Evolutionary conservation across 1,140 invertebrate species (phyloP).

Genomic region (Papilio glaucus): DNA sequence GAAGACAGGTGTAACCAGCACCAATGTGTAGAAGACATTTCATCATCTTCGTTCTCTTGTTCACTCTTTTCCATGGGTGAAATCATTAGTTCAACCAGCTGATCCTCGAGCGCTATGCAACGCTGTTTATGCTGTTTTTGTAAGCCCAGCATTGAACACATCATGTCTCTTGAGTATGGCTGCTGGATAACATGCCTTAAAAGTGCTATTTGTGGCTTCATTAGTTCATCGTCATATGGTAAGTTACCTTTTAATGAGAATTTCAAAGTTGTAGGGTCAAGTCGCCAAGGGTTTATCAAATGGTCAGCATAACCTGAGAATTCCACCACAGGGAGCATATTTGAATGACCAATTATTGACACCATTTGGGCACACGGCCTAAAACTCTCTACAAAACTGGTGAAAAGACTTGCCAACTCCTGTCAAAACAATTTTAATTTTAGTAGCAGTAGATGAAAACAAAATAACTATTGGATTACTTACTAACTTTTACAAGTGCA

Average conservation of each 20-base stretch:
- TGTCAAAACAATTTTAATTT: conserved; percentile 79
- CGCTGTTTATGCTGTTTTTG: conserved; percentile 96
- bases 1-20: conserved; percentile 97
- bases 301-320: conserved; percentile 93
- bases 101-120: conserved; percentile 95
- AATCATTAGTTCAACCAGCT: conserved; percentile 95
- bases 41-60: conserved; percentile 85
- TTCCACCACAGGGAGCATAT: conserved; percentile 97
- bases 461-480: no score
- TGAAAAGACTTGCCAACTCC: conserved; percentile 93
- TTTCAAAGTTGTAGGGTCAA: conserved; percentile 93
- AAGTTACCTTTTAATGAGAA: conserved; percentile 95
- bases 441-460: no score
- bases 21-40: conserved; percentile 90
- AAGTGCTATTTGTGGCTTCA: conserved; percentile 94
- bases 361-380: conserved; percentile 97
- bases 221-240: conserved; percentile 95
- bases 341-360: conserved; percentile 94
- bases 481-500: no score
- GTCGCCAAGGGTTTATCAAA: conserved; percentile 95
- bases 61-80: conserved; percentile 96
- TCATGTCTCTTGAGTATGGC: conserved; percentile 98
- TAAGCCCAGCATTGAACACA: conserved; percentile 96
- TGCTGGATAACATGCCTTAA: conserved; percentile 96
- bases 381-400: conserved; percentile 96